A percentile compares a stretch with the other conserved stretches of the same genome.
Conservation (phyloP, 2,888 invertebrate species). For the Acrocera orbiculus region DNA sequence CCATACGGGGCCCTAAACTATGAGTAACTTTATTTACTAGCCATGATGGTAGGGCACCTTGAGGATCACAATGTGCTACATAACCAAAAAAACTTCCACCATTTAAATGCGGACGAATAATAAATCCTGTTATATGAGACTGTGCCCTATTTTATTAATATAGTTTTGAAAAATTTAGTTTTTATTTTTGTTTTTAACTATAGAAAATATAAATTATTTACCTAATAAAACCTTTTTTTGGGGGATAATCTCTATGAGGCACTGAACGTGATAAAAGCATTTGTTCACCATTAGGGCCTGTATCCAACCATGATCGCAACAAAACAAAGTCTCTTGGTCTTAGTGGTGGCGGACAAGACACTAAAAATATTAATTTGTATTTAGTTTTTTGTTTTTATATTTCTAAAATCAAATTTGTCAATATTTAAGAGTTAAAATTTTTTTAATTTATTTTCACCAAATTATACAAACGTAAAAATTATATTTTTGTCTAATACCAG, state of each 20-base stretch:
- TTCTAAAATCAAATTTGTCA: too few relatives aligned
- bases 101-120: slow-evolving; percentile 41
- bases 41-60: slow-evolving; percentile 76
- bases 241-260: slow-evolving; percentile 69
- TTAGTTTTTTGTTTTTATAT: too few relatives aligned
- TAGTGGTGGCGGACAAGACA: slow-evolving; percentile 71
- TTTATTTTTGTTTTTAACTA: neutral
- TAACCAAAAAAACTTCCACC: slow-evolving; percentile 68
- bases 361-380: too few relatives aligned
- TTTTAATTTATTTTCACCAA: too few relatives aligned
- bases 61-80: slow-evolving; percentile 77
- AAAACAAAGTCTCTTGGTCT: slow-evolving; percentile 84
- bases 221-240: slow-evolving; percentile 65
- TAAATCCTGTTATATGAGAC: slow-evolving; percentile 45
- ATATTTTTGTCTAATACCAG: too few relatives aligned
- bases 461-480: too few relatives aligned
- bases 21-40: slow-evolving; percentile 68
- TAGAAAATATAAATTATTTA: slow-evolving; percentile 17
- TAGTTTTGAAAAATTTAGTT: neutral
- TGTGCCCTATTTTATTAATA: slow-evolving; percentile 38
- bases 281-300: slow-evolving; percentile 51
- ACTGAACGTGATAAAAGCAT: slow-evolving; percentile 83
- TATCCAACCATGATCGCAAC: slow-evolving; percentile 82
- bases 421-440: too few relatives aligned
- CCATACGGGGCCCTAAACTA: slow-evolving; percentile 68